Percentiles rank a stretch among this genome's conserved stretches.
These are phyloP conservation scores for Drosophila mimetica DNA, from an alignment of 2,888 invertebrate genomes.

Conservation along the genomic window DNA sequence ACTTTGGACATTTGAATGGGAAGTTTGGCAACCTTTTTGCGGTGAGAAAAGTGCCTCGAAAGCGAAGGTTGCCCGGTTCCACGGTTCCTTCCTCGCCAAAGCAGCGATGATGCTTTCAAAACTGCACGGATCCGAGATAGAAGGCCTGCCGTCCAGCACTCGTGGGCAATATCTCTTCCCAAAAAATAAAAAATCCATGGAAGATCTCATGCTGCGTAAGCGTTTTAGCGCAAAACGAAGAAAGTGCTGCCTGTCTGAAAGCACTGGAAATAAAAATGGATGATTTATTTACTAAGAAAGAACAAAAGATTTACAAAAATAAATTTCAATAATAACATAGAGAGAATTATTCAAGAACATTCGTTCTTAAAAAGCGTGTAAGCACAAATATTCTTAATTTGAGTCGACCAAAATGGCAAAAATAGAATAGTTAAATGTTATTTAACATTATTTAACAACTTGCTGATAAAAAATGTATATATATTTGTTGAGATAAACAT, in stretches of 20 bases:
- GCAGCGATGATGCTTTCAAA: slow-evolving; percentile 35
- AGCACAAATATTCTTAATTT: too few relatives aligned
- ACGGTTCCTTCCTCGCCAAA: slow-evolving; percentile 26
- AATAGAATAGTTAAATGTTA: too few relatives aligned
- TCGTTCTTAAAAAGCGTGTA: too few relatives aligned
- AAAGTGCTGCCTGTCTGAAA: slow-evolving; percentile 56
- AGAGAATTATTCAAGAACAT: too few relatives aligned
- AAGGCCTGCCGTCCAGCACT: slow-evolving; percentile 42
- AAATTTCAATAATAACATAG: too few relatives aligned
- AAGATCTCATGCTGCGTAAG: slow-evolving; percentile 75
- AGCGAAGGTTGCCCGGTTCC: slow-evolving; percentile 36
- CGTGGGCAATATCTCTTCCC: slow-evolving; percentile 23
- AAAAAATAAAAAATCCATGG: slow-evolving; percentile 16
- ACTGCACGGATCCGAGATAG: slow-evolving; percentile 22
- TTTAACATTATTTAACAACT: too few relatives aligned
- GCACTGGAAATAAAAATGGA: slow-evolving; percentile 14
- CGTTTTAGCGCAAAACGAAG: slow-evolving; percentile 54
- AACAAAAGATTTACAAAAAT: too few relatives aligned
- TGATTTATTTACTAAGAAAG: not conserved
- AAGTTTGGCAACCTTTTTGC: slow-evolving; percentile 19
- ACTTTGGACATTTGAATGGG: slow-evolving; percentile 42
- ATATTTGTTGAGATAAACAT: too few relatives aligned
- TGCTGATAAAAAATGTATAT: too few relatives aligned
- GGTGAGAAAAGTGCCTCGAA: slow-evolving; percentile 11
- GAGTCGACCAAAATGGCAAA: too few relatives aligned